These are phyloP conservation scores for Oncorhynchus tshawytscha DNA, from an alignment of 2,113 vertebrate species.

Conservation along the genomic window DNA sequence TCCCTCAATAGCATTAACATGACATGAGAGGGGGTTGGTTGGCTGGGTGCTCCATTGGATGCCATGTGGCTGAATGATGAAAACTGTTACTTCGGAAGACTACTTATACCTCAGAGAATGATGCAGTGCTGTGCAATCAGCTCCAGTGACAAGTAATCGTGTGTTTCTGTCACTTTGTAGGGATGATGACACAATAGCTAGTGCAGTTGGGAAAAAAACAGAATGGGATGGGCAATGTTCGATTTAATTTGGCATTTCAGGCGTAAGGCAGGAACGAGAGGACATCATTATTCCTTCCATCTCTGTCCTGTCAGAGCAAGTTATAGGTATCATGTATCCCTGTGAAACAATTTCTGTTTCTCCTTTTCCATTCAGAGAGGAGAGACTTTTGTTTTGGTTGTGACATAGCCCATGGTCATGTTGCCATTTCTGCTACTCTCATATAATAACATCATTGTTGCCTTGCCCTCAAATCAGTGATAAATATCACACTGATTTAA, in stretches of 20 bases:
- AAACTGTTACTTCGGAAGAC: too few species aligned
- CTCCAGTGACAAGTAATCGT: not conserved
- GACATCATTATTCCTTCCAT: too few species aligned
- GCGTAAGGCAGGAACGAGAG: too few species aligned
- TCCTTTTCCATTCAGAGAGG: not conserved
- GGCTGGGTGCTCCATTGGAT: too few species aligned
- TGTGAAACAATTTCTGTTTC: not conserved
- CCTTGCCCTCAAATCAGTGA: not conserved
- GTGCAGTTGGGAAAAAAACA: too few species aligned
- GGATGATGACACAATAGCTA: too few species aligned
- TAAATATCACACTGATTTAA: not conserved
- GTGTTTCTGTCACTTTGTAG: too few species aligned
- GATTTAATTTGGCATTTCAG: too few species aligned
- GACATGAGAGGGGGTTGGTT: too few species aligned
- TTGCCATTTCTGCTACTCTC: not conserved
- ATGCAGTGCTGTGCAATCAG: not conserved
- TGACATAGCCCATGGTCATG: not conserved
- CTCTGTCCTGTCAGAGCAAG: not conserved
- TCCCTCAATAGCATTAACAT: not conserved
- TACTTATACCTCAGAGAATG: not conserved
- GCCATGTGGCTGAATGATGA: too few species aligned
- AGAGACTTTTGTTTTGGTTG: too few species aligned
- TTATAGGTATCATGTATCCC: too few species aligned
- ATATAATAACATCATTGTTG: not conserved
- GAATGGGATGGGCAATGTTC: not conserved